Evolutionary conservation across 2,888 invertebrate species (phyloP).

Genomic region (Andrena haemorrhoa): DNA sequence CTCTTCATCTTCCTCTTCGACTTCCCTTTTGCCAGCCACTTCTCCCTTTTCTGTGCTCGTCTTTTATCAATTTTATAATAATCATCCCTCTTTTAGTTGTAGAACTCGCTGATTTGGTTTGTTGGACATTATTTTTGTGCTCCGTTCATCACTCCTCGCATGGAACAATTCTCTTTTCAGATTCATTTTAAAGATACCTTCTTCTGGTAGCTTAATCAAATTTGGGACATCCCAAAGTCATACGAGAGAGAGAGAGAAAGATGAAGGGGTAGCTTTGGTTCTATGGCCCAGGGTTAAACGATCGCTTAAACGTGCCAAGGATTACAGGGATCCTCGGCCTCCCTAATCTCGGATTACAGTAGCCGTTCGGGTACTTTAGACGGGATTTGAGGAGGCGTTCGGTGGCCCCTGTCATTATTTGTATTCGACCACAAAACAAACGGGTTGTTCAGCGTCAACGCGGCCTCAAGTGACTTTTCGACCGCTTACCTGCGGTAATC

Average conservation of each 20-base stretch:
- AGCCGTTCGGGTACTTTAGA: constrained; percentile 2
- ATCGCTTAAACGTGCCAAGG: constrained; percentile 69
- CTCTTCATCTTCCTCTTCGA: constrained; percentile 29
- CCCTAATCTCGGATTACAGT: constrained; percentile 58
- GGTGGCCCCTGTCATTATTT: constrained; percentile 14
- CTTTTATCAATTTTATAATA: not conserved
- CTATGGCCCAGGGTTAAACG: constrained; percentile 64
- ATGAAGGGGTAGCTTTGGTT: not conserved
- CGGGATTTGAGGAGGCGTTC: constrained; percentile 5
- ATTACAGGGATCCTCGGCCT: constrained; percentile 63
- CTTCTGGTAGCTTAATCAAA: not conserved
- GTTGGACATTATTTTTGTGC: too few species aligned
- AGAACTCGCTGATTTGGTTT: too few species aligned
- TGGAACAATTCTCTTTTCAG: too few species aligned
- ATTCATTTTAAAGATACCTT: too few species aligned
- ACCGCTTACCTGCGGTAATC: not conserved
- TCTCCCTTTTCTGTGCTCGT: not conserved
- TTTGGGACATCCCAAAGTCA: not conserved
- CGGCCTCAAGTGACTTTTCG: not conserved
- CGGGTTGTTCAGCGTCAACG: not conserved
- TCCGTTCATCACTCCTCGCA: too few species aligned
- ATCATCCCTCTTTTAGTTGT: too few species aligned
- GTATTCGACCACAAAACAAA: constrained; percentile 10
- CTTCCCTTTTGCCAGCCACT: constrained; percentile 18
- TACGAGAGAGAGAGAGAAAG: not conserved